phyloP scores from a whole-genome alignment of 2,797 vertebrate species.

The Neoniphon sammara region DNA sequence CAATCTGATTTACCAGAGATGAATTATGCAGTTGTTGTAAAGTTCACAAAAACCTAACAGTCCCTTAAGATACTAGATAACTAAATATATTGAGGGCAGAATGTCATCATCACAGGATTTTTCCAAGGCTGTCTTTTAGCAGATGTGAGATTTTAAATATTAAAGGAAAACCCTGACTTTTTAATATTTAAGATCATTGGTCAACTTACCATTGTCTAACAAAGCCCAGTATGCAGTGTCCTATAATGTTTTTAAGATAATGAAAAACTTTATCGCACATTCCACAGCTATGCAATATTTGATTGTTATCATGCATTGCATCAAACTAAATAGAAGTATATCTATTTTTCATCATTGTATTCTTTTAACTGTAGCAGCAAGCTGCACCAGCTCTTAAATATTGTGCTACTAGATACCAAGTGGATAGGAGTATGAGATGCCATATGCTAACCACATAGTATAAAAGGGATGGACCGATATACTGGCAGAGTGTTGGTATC shows the following conservation, averaged over 20 bases:
- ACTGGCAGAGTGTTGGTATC: no score
- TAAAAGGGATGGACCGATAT: no score
- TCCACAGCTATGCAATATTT: background rate
- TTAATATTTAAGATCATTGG: background rate
- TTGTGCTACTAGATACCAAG: no score
- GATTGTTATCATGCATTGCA: background rate
- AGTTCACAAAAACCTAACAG: slow-evolving; percentile 64
- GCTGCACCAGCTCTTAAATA: no score
- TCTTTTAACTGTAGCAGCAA: slow-evolving; percentile 2
- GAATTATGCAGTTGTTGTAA: slow-evolving; percentile 36
- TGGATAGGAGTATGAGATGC: no score
- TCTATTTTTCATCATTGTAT: background rate
- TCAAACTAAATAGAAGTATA: background rate
- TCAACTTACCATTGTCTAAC: no score
- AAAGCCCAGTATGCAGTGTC: background rate
- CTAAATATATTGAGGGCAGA: slow-evolving; percentile 60
- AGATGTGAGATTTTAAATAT: slow-evolving; percentile 22
- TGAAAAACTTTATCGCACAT: background rate
- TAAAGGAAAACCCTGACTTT: slow-evolving; percentile 10
- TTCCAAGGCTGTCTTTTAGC: slow-evolving; percentile 3
- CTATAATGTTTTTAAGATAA: background rate
- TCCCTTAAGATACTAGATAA: slow-evolving; percentile 47
- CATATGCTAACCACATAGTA: no score
- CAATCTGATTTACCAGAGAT: slow-evolving; percentile 51
- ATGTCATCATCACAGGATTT: slow-evolving; percentile 42